Evolutionary conservation across 2,797 vertebrate species (phyloP).

Genomic region (Sebastes alutus): DNA sequence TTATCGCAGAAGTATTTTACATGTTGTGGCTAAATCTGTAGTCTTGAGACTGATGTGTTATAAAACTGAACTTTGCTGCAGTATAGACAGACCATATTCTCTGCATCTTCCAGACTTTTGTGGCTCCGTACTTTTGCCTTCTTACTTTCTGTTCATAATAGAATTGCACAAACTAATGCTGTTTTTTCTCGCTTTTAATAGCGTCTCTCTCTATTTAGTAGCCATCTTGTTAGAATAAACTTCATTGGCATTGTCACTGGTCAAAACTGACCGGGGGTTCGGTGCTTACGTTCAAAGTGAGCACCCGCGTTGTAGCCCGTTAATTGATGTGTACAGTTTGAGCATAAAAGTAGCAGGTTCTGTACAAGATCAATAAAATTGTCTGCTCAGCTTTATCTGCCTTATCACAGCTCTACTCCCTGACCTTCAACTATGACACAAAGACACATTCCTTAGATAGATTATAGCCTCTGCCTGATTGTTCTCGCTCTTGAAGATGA

Average conservation of each 20-base stretch:
- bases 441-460: slow-evolving; percentile 9
- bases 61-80: background rate
- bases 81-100: background rate
- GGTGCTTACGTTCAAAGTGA: background rate
- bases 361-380: background rate
- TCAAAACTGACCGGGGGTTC: background rate
- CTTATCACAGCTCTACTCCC: background rate
- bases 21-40: background rate
- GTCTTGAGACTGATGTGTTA: background rate
- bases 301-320: background rate
- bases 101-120: background rate
- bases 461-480: slow-evolving; percentile 35
- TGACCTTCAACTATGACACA: slow-evolving; percentile 37
- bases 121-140: background rate
- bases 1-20: background rate
- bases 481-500: slow-evolving; percentile 35
- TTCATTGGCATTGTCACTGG: too few relatives aligned
- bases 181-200: too few relatives aligned
- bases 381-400: background rate
- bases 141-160: background rate
- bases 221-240: background rate
- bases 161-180: background rate
- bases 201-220: background rate
- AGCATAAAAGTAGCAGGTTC: background rate
- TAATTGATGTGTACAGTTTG: background rate